These are phyloP conservation scores for Orchestia grillus DNA, from an alignment of 1,140 invertebrate genomes.

Conservation along the genomic window DNA sequence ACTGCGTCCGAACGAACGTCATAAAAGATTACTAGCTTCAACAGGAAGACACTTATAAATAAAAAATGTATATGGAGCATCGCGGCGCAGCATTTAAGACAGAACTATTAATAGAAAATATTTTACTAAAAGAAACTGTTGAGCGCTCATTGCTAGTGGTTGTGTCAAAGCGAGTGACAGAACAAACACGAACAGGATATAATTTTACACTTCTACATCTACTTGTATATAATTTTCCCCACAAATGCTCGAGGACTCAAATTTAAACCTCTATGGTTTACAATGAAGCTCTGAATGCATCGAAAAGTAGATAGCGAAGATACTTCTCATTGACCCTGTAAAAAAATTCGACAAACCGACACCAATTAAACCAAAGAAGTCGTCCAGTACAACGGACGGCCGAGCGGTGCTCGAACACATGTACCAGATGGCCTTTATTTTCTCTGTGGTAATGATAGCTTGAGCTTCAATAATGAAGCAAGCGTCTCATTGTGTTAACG, in stretches of 20 bases:
- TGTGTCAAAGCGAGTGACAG: background rate
- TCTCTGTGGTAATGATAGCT: background rate
- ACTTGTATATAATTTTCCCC: background rate
- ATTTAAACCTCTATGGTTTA: background rate
- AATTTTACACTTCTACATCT: background rate
- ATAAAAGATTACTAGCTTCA: background rate
- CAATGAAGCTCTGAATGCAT: background rate
- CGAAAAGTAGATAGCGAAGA: background rate
- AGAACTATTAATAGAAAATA: background rate
- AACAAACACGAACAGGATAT: background rate
- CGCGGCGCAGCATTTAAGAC: background rate
- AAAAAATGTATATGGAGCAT: background rate
- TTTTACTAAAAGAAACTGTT: background rate
- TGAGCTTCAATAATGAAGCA: background rate
- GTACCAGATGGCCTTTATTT: background rate
- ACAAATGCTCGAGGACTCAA: background rate
- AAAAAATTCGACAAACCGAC: background rate
- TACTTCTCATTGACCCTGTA: background rate
- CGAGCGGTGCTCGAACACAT: background rate
- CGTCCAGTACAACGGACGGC: background rate
- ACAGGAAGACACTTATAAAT: background rate
- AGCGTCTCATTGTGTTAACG: background rate
- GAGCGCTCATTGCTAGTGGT: background rate
- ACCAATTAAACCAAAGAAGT: background rate
- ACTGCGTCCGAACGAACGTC: background rate